Conservation (phyloP, 2,888 invertebrate genomes). For the Zeuzera pyrina region DNA sequence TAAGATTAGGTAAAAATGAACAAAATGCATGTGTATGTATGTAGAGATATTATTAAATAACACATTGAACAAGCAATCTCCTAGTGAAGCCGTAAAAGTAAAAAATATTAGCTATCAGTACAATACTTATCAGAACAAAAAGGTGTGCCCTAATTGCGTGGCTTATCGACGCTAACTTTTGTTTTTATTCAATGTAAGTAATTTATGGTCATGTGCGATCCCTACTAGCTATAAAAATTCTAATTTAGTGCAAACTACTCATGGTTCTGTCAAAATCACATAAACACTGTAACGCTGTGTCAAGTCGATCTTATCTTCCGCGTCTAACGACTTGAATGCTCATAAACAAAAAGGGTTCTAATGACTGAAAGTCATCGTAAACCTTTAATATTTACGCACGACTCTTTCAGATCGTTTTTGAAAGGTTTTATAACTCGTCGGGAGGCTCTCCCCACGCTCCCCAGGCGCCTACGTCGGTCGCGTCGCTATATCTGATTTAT, state of each 20-base stretch:
- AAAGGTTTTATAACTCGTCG: conserved; percentile 61
- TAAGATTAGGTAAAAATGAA: no score
- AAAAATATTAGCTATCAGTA: conserved; percentile 52
- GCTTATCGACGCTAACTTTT: conserved; percentile 59
- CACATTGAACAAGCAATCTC: conserved; percentile 31
- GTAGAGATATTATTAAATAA: no score
- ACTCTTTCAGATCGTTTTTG: conserved; percentile 62
- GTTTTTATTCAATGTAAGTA: conserved; percentile 63
- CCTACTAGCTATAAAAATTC: conserved; percentile 60
- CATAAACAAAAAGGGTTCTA: conserved; percentile 63
- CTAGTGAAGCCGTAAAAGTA: conserved; percentile 48
- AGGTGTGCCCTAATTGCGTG: conserved; percentile 50
- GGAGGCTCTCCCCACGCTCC: conserved; percentile 38
- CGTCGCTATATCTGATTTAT: conserved; percentile 64
- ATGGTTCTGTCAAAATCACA: conserved; percentile 63
- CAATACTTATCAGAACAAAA: conserved; percentile 52
- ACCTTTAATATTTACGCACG: conserved; percentile 65
- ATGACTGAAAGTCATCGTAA: conserved; percentile 68
- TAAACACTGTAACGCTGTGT: conserved; percentile 58
- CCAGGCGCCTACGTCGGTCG: conserved; percentile 35
- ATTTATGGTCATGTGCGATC: conserved; percentile 48
- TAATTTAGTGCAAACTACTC: conserved; percentile 42
- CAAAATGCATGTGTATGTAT: no score
- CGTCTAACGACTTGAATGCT: conserved; percentile 55
- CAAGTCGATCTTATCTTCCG: conserved; percentile 56